A percentile compares a stretch with the other conserved stretches of the same genome.
phyloP scores from a whole-genome alignment of 2,888 invertebrate species.

The Drosophila hamatofila region DNA sequence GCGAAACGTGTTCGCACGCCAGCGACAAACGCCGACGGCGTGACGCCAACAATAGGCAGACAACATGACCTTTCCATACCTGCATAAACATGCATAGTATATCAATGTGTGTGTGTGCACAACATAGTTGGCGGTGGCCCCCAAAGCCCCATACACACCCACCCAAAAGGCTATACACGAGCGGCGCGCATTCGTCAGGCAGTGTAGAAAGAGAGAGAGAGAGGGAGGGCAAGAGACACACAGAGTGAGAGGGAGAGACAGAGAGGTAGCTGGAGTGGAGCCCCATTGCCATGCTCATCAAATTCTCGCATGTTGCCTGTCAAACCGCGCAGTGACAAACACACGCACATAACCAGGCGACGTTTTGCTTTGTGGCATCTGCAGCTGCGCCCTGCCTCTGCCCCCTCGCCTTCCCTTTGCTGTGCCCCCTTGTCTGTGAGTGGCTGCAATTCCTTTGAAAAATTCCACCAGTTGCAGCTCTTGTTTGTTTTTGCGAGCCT shows the following conservation, averaged over 20 bases:
- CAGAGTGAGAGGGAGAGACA: slow-evolving; percentile 6
- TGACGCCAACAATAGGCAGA: slow-evolving; percentile 70
- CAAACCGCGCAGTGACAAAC: slow-evolving; percentile 82
- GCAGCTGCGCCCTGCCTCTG: slow-evolving; percentile 61
- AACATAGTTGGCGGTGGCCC: slow-evolving; percentile 40
- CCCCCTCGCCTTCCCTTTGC: not conserved
- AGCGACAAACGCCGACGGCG: slow-evolving; percentile 44
- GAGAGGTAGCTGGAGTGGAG: slow-evolving; percentile 9
- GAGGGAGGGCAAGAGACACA: slow-evolving; percentile 6
- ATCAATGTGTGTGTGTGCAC: slow-evolving; percentile 9
- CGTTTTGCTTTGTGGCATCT: slow-evolving; percentile 51
- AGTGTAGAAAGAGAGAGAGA: slow-evolving; percentile 1
- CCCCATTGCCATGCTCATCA: slow-evolving; percentile 81
- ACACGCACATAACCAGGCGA: slow-evolving; percentile 51
- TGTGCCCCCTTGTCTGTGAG: slow-evolving; percentile 2
- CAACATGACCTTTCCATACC: slow-evolving; percentile 68
- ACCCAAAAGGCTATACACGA: slow-evolving; percentile 51
- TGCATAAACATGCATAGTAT: slow-evolving; percentile 10
- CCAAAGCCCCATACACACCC: slow-evolving; percentile 59
- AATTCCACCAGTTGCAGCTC: slow-evolving; percentile 75
- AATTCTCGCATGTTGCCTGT: slow-evolving; percentile 85
- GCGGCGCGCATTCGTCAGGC: slow-evolving; percentile 49
- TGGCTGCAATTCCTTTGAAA: slow-evolving; percentile 73
- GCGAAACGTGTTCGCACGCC: slow-evolving; percentile 78
- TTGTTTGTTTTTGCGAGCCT: slow-evolving; percentile 67